Conservation (phyloP, 2,113 vertebrate genomes). For the Columba janthina region DNA sequence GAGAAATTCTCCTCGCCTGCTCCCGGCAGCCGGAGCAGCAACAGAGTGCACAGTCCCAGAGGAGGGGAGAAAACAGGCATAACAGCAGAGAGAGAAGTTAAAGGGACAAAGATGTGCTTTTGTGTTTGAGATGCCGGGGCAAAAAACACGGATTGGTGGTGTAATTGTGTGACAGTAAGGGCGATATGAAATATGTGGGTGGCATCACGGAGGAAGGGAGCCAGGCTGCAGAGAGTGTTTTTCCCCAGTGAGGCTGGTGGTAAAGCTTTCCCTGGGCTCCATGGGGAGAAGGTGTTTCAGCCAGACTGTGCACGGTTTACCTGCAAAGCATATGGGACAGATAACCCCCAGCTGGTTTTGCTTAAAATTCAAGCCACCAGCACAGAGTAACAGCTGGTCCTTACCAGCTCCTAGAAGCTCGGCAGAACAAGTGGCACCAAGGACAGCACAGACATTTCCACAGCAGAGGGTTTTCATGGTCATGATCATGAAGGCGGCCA, state of each 20-base stretch:
- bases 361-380: background rate
- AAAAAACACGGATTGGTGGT: background rate
- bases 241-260: accelerated
- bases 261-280: background rate
- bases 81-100: slow-evolving; percentile 42
- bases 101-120: slow-evolving; percentile 58
- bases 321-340: background rate
- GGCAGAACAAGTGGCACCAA: background rate
- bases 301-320: background rate
- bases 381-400: background rate
- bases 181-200: background rate
- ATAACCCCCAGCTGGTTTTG: background rate
- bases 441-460: background rate
- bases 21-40: slow-evolving; percentile 53
- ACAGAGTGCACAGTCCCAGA: slow-evolving; percentile 68
- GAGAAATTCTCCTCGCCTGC: slow-evolving; percentile 65
- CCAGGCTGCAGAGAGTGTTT: accelerated
- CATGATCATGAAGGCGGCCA: accelerated
- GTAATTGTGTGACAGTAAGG: background rate
- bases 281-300: background rate
- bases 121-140: background rate
- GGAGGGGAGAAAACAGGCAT: slow-evolving; percentile 59
- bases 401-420: background rate
- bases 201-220: background rate
- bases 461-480: background rate